phyloP scores from a whole-genome alignment of 2,797 vertebrate species.

The Sebastes iracundus region DNA sequence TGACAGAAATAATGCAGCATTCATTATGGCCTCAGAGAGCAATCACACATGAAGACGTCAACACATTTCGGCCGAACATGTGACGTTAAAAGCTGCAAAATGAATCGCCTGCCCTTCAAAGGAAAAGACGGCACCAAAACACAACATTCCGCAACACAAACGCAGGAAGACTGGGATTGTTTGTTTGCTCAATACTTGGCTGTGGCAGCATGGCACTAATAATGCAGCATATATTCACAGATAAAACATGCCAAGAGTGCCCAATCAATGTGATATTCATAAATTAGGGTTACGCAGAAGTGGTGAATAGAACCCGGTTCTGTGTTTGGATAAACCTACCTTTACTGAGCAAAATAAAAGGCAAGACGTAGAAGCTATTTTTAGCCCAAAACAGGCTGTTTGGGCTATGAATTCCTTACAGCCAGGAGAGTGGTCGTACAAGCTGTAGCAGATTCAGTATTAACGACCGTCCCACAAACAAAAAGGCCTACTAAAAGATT shows the following conservation, averaged over 20 bases:
- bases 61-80: not conserved
- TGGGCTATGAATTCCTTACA: constrained; percentile 51
- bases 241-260: constrained; percentile 6
- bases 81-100: constrained; percentile 24
- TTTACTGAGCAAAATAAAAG: constrained; percentile 35
- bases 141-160: constrained; percentile 79
- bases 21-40: not conserved
- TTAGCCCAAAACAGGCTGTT: constrained; percentile 39
- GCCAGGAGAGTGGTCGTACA: constrained; percentile 24
- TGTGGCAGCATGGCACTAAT: constrained; percentile 27
- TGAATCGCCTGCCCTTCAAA: too few species aligned
- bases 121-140: constrained; percentile 27
- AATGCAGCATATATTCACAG: not conserved
- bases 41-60: constrained; percentile 2
- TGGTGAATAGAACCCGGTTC: not conserved
- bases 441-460: constrained; percentile 45
- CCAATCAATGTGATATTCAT: constrained; percentile 8
- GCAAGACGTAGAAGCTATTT: constrained; percentile 45
- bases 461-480: constrained; percentile 44
- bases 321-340: constrained; percentile 15
- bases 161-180: constrained; percentile 73
- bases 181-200: constrained; percentile 9
- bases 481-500: constrained; percentile 46
- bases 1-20: not conserved
- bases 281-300: not conserved